Percentiles rank a stretch among this genome's conserved stretches.
These are phyloP conservation scores for Myotis yumanensis DNA, from an alignment of 2,113 vertebrate genomes.

Conservation along the genomic window DNA sequence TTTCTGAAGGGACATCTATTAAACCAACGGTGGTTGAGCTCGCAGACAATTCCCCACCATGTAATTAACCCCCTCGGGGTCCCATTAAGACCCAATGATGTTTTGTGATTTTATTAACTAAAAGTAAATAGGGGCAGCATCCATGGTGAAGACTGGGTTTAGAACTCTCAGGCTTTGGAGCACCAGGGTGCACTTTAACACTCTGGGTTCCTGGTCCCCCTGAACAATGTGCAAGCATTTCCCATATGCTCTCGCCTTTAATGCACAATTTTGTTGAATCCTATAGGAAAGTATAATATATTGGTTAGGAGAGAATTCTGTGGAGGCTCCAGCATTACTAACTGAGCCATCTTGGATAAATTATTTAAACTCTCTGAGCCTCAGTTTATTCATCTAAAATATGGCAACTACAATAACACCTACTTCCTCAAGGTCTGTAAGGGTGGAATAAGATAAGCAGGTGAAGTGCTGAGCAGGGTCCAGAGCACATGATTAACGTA, in stretches of 20 bases:
- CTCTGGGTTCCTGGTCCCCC: rapidly evolving
- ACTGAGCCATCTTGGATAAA: not conserved
- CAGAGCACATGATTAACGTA: not conserved
- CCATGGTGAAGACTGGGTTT: not conserved
- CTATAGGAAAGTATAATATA: not conserved
- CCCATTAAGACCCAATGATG: conserved; percentile 66
- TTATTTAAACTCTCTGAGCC: not conserved
- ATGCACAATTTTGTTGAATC: not conserved
- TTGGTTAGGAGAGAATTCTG: not conserved
- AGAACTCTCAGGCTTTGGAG: not conserved
- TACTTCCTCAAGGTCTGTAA: not conserved
- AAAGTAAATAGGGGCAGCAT: not conserved
- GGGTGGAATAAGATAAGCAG: too few relatives aligned
- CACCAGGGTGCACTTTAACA: not conserved
- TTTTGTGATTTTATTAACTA: conserved; percentile 67
- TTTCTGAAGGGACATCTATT: conserved; percentile 65
- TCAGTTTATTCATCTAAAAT: not conserved
- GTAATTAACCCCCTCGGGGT: conserved; percentile 72
- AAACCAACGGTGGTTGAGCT: conserved; percentile 45
- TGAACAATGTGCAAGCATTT: not conserved
- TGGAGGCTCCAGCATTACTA: not conserved
- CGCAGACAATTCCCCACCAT: conserved; percentile 22
- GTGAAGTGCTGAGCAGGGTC: not conserved
- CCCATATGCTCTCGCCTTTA: not conserved
- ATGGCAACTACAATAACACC: rapidly evolving